A percentile compares a stretch with the other conserved stretches of the same genome.
Conservation (phyloP, 2,888 invertebrate species). For the Drosophila longiperda region DNA sequence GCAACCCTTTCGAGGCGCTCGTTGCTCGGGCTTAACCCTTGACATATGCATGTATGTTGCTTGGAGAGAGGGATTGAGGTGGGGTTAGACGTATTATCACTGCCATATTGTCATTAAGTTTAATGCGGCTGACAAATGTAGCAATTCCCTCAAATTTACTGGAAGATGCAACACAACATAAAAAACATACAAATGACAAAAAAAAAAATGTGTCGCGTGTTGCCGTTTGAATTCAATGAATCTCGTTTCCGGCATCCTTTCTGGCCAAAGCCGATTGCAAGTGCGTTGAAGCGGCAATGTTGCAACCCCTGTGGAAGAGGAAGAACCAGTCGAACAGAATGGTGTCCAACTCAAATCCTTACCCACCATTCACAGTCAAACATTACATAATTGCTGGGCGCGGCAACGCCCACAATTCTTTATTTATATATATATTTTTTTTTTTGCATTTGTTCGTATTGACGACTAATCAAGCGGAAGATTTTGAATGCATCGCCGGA, state of each 20-base stretch:
- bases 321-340: neutral
- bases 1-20: slow-evolving; percentile 43
- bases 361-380: slow-evolving; percentile 38
- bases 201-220: slow-evolving; percentile 49
- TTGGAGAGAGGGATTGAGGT: no score
- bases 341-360: slow-evolving; percentile 9
- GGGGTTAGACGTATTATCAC: slow-evolving; percentile 46
- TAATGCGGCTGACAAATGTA: slow-evolving; percentile 76
- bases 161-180: slow-evolving; percentile 54
- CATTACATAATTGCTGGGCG: slow-evolving; percentile 69
- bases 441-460: slow-evolving; percentile 51
- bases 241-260: slow-evolving; percentile 38
- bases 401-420: slow-evolving; percentile 67
- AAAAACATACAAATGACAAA: slow-evolving; percentile 20
- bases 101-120: slow-evolving; percentile 71
- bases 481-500: slow-evolving; percentile 69
- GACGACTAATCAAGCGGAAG: slow-evolving; percentile 81
- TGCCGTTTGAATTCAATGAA: slow-evolving; percentile 54
- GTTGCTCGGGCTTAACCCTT: slow-evolving; percentile 54
- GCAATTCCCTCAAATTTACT: slow-evolving; percentile 79
- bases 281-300: slow-evolving; percentile 44
- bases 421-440: neutral
- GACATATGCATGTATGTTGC: slow-evolving; percentile 42
- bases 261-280: slow-evolving; percentile 19
- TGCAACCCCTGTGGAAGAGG: slow-evolving; percentile 27